Evolutionary conservation across 2,888 invertebrate species (phyloP), one percentile per base, ranked within the genome.

Genomic region (Oscheius sp.): DNA sequence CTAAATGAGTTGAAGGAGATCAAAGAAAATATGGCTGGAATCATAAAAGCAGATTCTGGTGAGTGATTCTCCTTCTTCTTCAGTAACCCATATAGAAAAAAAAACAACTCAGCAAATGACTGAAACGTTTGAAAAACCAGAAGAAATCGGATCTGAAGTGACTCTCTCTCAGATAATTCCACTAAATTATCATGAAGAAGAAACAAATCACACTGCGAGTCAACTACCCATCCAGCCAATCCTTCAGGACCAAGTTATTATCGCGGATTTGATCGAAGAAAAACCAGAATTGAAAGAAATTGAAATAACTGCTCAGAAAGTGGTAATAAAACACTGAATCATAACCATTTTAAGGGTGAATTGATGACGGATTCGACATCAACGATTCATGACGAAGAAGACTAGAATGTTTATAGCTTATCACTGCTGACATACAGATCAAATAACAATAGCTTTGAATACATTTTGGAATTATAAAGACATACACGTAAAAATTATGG

Each of bases 401-500:
- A 38, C 56, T 38, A 22, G 20, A 54, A 51, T 26, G 26, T 30
- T 22, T 33, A n/a, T n/a, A n/a, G n/a, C n/a, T n/a, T n/a, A n/a
- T n/a, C n/a, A n/a, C n/a, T n/a, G n/a, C 17, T 45, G 45, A 45
- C 17, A 45, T n/a, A 45, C 45, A 45, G 45, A n/a, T 17, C 14
- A 45, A 8, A 45, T 17, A 45, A 9, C 17, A 17, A 17, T 14
- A 9, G 17, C 9, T 45, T 45, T 45, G 17, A 17, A 6, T 6
- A 45, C 45, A 45, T 45, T 45, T 45, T 45, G 8, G 17, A 5
- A 45, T 8, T 47, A 5, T 47, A 3, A 20, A 47, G 20, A 47
- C 14, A 22, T 6, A 47, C n/a, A 9, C 5, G n/a, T 17, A 33
- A 12, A 4, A 12, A 33, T 33, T 49, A 38, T 26, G 83, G 83